These are phyloP conservation scores for Chloromyia formosa DNA, from an alignment of 2,888 invertebrate genomes.

Conservation along the genomic window DNA sequence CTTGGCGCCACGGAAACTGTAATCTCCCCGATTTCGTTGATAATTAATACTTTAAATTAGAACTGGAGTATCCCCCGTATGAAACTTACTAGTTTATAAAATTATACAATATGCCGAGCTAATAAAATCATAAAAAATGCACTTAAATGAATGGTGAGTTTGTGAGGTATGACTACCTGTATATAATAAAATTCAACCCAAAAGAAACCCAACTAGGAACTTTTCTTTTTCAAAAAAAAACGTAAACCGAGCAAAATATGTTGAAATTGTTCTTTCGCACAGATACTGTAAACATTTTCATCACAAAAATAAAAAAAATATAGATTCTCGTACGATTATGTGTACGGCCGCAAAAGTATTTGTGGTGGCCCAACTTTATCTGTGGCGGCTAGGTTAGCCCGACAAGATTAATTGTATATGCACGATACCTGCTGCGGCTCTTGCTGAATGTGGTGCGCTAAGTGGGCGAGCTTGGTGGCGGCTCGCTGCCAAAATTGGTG, in stretches of 20 bases:
- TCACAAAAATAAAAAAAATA: not conserved
- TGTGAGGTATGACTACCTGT: slow-evolving; percentile 28
- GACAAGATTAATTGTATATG: too few species aligned
- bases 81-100: not conserved
- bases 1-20: too few species aligned
- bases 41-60: not conserved
- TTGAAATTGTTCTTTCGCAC: not conserved
- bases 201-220: slow-evolving; percentile 27
- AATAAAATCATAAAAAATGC: slow-evolving; percentile 2
- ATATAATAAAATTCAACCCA: not conserved
- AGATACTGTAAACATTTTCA: slow-evolving; percentile 22
- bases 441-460: too few species aligned
- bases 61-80: not conserved
- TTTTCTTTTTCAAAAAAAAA: not conserved
- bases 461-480: too few species aligned
- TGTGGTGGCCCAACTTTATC: too few species aligned
- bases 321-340: not conserved
- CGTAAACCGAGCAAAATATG: not conserved
- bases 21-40: not conserved
- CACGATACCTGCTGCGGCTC: too few species aligned
- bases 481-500: too few species aligned
- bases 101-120: too few species aligned
- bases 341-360: too few species aligned
- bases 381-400: too few species aligned
- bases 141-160: slow-evolving; percentile 16